Evolutionary conservation across 2,797 vertebrate species (phyloP).

Genomic region (Crenuchus spilurus): DNA sequence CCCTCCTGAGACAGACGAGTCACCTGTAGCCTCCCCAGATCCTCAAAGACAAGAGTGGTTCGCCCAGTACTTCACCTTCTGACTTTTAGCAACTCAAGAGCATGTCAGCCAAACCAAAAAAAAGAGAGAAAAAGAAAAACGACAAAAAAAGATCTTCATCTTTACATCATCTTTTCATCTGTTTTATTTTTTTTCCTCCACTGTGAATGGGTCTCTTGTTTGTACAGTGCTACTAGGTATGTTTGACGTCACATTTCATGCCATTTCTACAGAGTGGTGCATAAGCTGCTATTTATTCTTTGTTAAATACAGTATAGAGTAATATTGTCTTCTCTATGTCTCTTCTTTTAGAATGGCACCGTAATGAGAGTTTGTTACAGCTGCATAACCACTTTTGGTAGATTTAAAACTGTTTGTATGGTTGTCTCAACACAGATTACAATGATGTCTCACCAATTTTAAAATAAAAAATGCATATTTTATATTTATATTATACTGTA

Average conservation of each 20-base stretch:
- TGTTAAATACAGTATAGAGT: conserved; percentile 67
- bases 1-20: conserved; percentile 95
- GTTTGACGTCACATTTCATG: conserved; percentile 74
- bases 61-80: conserved; percentile 99
- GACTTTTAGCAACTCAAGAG: conserved; percentile 78
- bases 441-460: conserved; percentile 88
- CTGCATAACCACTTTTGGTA: conserved; percentile 95
- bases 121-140: conserved; percentile 51
- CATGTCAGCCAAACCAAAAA: conserved; percentile 82
- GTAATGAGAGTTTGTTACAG: conserved; percentile 92
- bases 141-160: conserved; percentile 70
- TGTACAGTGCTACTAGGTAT: conserved; percentile 78
- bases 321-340: conserved; percentile 65
- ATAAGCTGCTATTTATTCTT: conserved; percentile 78
- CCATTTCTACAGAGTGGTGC: conserved; percentile 74
- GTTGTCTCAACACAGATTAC: conserved; percentile 86
- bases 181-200: conserved; percentile 68
- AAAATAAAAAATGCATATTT: conserved; percentile 85
- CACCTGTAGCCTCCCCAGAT: conserved; percentile 87
- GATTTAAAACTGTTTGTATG: conserved; percentile 82
- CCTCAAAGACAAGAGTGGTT: conserved; percentile 98
- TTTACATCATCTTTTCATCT: conserved; percentile 69
- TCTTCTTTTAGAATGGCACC: conserved; percentile 87
- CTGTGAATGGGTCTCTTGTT: conserved; percentile 75
- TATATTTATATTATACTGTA: conserved; percentile 88